Conservation (phyloP, 37 sponge, comb jelly and placozoan species). For the Ianthella basta region DNA sequence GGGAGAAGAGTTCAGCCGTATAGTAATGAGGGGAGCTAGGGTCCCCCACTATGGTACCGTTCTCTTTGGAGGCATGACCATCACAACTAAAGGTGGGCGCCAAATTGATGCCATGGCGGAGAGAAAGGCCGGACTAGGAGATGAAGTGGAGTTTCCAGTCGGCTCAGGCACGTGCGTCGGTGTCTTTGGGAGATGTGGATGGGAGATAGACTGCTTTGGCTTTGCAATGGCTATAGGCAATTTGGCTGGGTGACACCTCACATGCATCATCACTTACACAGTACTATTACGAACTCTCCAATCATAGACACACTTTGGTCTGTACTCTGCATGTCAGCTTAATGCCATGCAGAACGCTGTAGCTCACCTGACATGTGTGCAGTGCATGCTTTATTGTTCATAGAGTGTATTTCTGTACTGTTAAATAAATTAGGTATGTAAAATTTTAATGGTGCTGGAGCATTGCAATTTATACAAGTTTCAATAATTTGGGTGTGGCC, state of each 20-base stretch:
- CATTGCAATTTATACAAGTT: too few relatives aligned
- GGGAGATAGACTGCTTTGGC: slow-evolving; percentile 28
- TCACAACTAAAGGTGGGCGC: slow-evolving; percentile 77
- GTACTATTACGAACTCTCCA: too few relatives aligned
- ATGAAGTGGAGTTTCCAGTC: background rate
- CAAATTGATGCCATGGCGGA: background rate
- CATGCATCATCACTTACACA: too few relatives aligned
- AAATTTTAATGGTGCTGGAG: too few relatives aligned
- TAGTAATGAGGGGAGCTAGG: background rate
- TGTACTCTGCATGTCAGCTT: too few relatives aligned
- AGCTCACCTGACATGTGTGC: background rate
- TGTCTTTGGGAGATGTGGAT: slow-evolving; percentile 20
- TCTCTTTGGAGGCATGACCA: slow-evolving; percentile 62
- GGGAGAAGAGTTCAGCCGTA: slow-evolving; percentile 1
- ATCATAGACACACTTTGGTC: too few relatives aligned
- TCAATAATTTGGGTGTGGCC: slow-evolving; percentile 46
- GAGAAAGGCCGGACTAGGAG: background rate
- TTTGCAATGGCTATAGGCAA: slow-evolving; percentile 8
- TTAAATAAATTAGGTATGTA: too few relatives aligned
- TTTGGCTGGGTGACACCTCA: background rate
- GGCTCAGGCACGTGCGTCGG: slow-evolving; percentile 19
- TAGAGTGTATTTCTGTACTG: background rate
- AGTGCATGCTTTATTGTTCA: background rate
- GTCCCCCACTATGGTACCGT: slow-evolving; percentile 26
- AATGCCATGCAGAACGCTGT: background rate